A percentile compares a stretch with the other conserved stretches of the same genome.
Evolutionary conservation across 1,140 invertebrate genomes (phyloP).

Genomic region (Aphelenchoides besseyi): DNA sequence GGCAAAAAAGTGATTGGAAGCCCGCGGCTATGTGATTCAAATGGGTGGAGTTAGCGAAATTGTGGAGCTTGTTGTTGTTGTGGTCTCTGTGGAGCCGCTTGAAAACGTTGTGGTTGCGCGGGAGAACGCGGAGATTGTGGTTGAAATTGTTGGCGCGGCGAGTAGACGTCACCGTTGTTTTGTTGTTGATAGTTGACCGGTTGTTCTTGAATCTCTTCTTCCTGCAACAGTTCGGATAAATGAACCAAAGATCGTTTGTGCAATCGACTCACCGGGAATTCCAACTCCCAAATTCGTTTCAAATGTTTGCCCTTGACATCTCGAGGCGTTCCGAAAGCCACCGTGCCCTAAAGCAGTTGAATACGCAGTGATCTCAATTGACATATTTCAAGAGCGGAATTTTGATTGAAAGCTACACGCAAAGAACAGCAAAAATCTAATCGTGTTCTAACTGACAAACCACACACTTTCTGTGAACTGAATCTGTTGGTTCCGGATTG

Average conservation of each 20-base stretch:
- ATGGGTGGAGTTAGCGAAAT: neutral
- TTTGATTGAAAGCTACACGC: neutral
- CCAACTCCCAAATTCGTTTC: constrained; percentile 55
- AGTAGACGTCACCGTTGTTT: neutral
- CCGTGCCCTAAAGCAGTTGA: constrained; percentile 46
- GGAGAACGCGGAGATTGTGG: neutral
- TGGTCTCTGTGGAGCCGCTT: constrained; percentile 18
- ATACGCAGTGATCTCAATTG: neutral
- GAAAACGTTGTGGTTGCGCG: constrained; percentile 17
- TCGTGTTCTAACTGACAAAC: constrained; percentile 9
- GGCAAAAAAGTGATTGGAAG: constrained; percentile 10
- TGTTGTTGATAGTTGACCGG: constrained; percentile 32
- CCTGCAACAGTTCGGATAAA: too few relatives aligned
- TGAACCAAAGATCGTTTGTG: too few relatives aligned
- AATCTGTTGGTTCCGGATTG: constrained; percentile 50
- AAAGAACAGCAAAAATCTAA: neutral
- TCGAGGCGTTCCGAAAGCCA: constrained; percentile 45
- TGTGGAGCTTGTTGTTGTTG: constrained; percentile 16
- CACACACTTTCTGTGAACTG: constrained; percentile 50
- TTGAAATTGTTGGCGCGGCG: constrained; percentile 31
- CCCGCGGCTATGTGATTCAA: neutral
- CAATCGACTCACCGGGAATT: too few relatives aligned
- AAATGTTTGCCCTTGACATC: constrained; percentile 56
- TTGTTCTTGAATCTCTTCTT: constrained; percentile 36
- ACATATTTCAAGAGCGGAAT: neutral